A percentile compares a stretch with the other conserved stretches of the same genome.
These are phyloP conservation scores for Leucoptera coffeella DNA, from an alignment of 2,888 invertebrate species.

Conservation along the genomic window DNA sequence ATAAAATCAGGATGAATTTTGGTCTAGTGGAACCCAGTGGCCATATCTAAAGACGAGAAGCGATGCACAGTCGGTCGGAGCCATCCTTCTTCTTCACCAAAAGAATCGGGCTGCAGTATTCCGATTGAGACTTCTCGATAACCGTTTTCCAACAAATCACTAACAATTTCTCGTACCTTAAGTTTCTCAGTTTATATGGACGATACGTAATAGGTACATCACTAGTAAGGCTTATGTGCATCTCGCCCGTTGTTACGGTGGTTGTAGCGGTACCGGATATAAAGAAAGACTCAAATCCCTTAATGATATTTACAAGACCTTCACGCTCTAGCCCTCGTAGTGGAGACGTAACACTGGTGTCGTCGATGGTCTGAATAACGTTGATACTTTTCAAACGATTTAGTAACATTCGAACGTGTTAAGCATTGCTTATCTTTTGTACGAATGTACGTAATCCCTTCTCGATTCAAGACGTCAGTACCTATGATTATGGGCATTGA, in stretches of 20 bases:
- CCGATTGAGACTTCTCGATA: no score
- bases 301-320: conserved; percentile 4
- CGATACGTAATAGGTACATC: conserved; percentile 8
- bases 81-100: no score
- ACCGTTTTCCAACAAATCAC: no score
- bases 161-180: no score
- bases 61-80: no score
- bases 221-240: conserved; percentile 9
- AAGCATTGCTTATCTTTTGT: conserved; percentile 7
- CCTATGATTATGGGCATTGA: conserved; percentile 8
- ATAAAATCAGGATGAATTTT: conserved; percentile 4
- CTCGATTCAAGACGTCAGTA: conserved; percentile 10
- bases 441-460: conserved; percentile 9
- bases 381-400: background rate
- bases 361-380: background rate
- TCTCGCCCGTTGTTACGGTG: conserved; percentile 10
- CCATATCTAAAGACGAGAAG: no score
- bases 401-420: background rate
- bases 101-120: no score
- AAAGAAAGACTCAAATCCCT: conserved; percentile 7
- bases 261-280: conserved; percentile 9
- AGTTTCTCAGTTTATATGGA: no score
- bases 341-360: conserved; percentile 4
- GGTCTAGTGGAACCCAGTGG: conserved; percentile 6
- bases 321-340: conserved; percentile 2